Conservation (phyloP, 2,113 vertebrate species). For the Mus spicilegus region DNA sequence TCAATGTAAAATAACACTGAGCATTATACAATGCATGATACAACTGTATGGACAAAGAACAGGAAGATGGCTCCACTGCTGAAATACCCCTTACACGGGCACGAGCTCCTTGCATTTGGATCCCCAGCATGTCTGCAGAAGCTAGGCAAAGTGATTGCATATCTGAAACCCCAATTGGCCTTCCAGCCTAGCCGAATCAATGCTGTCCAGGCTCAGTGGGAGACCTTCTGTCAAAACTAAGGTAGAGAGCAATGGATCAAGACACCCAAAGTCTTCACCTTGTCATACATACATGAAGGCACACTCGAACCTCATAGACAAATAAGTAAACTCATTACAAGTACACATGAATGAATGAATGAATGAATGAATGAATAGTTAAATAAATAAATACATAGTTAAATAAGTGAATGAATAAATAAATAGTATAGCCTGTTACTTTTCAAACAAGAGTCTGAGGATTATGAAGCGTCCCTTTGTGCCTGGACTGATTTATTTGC, state of each 20-base stretch:
- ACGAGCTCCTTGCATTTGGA: too few species aligned
- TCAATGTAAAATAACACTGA: neutral
- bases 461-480: neutral
- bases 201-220: neutral
- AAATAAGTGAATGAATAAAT: too few species aligned
- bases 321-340: neutral
- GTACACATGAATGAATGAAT: neutral
- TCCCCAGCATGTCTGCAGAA: neutral
- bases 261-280: neutral
- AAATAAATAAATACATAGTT: too few species aligned
- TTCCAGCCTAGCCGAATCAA: neutral
- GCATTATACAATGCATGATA: neutral
- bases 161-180: neutral
- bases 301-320: neutral
- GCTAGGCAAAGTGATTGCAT: neutral
- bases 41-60: too few species aligned
- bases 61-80: too few species aligned
- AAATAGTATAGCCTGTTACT: neutral
- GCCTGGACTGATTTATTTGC: too few species aligned
- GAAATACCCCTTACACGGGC: too few species aligned
- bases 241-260: neutral
- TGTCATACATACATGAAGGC: neutral
- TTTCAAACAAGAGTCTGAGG: neutral
- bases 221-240: neutral
- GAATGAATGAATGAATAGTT: too few species aligned